Evolutionary conservation across 2,113 vertebrate species (phyloP), one percentile per base, ranked within the genome.

Genomic region (Chionomys nivalis): DNA sequence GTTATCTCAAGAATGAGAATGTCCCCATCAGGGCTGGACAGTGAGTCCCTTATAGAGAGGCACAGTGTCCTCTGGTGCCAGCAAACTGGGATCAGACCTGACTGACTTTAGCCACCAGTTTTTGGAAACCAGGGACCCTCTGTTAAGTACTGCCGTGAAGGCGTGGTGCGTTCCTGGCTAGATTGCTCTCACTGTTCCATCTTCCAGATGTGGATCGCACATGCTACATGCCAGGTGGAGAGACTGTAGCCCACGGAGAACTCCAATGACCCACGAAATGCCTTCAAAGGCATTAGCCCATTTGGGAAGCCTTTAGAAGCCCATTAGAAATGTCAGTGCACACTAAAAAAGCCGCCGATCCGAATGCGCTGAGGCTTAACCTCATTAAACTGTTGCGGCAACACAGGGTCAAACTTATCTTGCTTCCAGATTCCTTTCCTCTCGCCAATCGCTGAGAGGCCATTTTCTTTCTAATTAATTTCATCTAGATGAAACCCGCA

Each of bases 391-490:
- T 31, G 0, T 97, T 98, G 95, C 58, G 91, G 94, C 85, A 63
- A 93, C 96, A 97, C 83, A 97, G 98, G 98, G 98, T 98, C 98
- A 98, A 98, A 98, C 96, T 97, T 97, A 95, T 97, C 97, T 97
- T 95, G 92, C 97, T 96, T 95, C 87, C 16, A 4, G 83, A 98
- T 94, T 91, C 85, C 42, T 76, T 93, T 96, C 85, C 61, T 49
- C 44, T 68, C 36, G 47, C 97, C 95, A 93, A 96, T 96, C 90
- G 78, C 95, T 97, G 96, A 98, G 96, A 96, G 98, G 98, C 97
- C 16, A 82, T 96, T 98, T 97, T 96, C 95, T 96, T 98, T 95
- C 97, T 98, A 98, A 98, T 99, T 97, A 98, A 98, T 98, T 98
- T 98, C 82, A 55, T 98, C 97, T 89, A 90, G 98, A 98, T 98